Evolutionary conservation across 2,113 vertebrate genomes (phyloP).

Genomic region (Elgaria multicarinata): DNA sequence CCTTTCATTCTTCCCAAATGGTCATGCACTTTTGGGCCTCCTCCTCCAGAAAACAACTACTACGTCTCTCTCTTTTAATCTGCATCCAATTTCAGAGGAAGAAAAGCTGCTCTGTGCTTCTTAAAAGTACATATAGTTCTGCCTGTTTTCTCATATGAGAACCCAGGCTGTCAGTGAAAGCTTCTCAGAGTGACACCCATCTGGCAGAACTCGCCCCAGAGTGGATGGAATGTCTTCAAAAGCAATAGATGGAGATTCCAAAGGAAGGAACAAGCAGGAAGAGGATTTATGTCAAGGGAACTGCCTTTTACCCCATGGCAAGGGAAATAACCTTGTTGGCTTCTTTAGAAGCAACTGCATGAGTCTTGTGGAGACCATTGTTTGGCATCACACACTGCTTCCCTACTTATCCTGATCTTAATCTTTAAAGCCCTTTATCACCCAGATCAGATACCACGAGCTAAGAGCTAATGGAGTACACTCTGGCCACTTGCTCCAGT

Average conservation of each 20-base stretch:
- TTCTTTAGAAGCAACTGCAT: neutral
- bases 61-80: conserved; percentile 18
- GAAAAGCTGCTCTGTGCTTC: conserved; percentile 5
- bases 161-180: conserved; percentile 1
- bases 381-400: neutral
- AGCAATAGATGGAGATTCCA: neutral
- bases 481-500: neutral
- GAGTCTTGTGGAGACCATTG: neutral
- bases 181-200: conserved; percentile 6
- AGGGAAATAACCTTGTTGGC: neutral
- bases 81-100: neutral
- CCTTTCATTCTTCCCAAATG: conserved; percentile 18
- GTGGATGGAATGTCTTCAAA: neutral
- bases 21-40: neutral
- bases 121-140: conserved; percentile 35
- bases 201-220: conserved; percentile 21
- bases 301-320: neutral
- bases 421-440: neutral
- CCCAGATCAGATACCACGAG: neutral
- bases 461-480: neutral
- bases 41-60: neutral
- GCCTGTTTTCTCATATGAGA: conserved; percentile 27
- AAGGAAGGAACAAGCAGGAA: neutral
- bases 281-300: neutral
- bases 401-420: neutral